Conservation (phyloP, 2,888 invertebrate genomes). For the Chymomyza amoena region DNA sequence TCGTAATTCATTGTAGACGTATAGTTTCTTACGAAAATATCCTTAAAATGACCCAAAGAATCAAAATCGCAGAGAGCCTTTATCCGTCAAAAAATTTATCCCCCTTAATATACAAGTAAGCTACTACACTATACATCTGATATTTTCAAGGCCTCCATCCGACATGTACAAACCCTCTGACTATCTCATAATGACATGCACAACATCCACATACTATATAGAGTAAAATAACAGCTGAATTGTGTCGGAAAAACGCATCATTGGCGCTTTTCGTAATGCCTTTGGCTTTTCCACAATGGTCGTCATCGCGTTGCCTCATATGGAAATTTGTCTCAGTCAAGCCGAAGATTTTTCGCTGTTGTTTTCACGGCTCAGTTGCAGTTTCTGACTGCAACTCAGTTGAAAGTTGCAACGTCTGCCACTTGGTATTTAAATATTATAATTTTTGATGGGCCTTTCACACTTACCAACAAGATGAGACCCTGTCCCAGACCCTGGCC, state of each 20-base stretch:
- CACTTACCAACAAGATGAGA: conserved; percentile 34
- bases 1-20: no score
- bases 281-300: neutral
- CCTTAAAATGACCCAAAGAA: no score
- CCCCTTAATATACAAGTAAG: no score
- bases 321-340: conserved; percentile 9
- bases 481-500: conserved; percentile 4
- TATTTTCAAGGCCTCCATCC: no score
- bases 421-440: conserved; percentile 34
- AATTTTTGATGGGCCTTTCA: conserved; percentile 5
- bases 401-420: neutral
- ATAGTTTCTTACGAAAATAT: no score
- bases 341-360: conserved; percentile 30
- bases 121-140: no score
- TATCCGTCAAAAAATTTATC: no score
- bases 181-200: neutral
- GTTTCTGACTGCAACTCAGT: neutral
- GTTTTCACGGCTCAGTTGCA: conserved; percentile 47
- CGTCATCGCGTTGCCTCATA: neutral
- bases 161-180: neutral
- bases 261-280: neutral
- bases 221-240: neutral
- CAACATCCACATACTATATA: neutral
- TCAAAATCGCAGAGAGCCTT: no score
- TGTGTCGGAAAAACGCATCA: conserved; percentile 4